A percentile compares a stretch with the other conserved stretches of the same genome.
These are phyloP conservation scores for Silurus aristotelis DNA, from an alignment of 2,797 vertebrate species.

Conservation along the genomic window DNA sequence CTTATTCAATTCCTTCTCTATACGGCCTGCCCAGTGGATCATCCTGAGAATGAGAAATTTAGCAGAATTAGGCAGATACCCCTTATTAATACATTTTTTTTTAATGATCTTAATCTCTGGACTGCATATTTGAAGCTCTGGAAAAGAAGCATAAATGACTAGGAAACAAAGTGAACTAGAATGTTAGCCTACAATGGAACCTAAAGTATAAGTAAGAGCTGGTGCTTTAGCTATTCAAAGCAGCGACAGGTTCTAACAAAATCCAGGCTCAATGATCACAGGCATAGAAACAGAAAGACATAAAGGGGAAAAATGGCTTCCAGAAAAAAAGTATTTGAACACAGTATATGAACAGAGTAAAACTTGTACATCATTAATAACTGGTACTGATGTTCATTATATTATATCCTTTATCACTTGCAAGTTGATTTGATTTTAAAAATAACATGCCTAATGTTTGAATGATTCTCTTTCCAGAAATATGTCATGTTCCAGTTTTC, in stretches of 20 bases:
- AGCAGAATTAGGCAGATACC: background rate
- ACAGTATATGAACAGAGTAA: background rate
- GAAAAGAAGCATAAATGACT: too few relatives aligned
- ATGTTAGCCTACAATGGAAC: too few relatives aligned
- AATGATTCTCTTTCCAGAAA: background rate
- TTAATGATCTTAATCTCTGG: too few relatives aligned
- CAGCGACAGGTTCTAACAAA: too few relatives aligned
- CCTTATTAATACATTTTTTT: too few relatives aligned
- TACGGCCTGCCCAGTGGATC: slow-evolving; percentile 96
- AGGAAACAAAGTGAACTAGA: too few relatives aligned
- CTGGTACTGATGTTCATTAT: background rate
- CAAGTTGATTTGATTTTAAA: background rate
- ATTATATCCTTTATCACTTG: background rate
- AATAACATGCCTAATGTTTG: background rate
- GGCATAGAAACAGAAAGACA: too few relatives aligned
- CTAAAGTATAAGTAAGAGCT: too few relatives aligned
- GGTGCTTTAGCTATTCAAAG: too few relatives aligned
- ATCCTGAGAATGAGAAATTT: slow-evolving; percentile 73
- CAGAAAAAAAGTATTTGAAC: background rate
- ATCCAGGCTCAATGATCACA: too few relatives aligned
- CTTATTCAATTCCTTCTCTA: slow-evolving; percentile 96
- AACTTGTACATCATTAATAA: background rate
- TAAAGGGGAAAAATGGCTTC: too few relatives aligned
- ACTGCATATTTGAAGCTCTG: too few relatives aligned
- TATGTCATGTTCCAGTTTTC: background rate